Percentiles rank a stretch among this genome's conserved stretches.
Conservation (phyloP, 2,797 vertebrate genomes). For the Psittacula echo region DNA sequence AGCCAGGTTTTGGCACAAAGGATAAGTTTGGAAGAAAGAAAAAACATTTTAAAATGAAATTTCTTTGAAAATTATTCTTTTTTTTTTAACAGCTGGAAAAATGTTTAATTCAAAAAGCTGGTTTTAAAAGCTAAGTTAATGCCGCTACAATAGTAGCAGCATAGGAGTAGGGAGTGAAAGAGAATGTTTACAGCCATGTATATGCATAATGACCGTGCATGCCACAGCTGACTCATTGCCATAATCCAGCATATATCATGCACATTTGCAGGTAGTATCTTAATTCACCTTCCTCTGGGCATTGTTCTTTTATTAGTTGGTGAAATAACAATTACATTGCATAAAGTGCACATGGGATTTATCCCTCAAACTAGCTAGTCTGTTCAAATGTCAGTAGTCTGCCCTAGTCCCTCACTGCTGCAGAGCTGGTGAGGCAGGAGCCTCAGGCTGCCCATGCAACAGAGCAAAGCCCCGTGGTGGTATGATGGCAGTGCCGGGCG, state of each 20-base stretch:
- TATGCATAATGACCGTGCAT: accelerated
- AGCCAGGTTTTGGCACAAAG: neutral
- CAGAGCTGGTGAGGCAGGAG: neutral
- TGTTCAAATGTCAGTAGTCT: neutral
- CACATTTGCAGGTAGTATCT: neutral
- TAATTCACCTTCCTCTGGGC: neutral
- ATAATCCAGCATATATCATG: neutral
- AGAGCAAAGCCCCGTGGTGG: accelerated
- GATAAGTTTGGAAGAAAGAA: neutral
- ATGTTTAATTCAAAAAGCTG: neutral
- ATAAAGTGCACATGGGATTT: neutral
- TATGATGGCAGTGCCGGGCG: accelerated
- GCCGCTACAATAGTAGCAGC: neutral
- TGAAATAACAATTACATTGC: neutral
- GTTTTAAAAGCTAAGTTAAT: neutral
- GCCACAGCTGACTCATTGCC: neutral
- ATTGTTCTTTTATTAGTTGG: neutral
- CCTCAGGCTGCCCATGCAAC: accelerated
- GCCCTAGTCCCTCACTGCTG: accelerated
- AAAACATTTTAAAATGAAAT: neutral
- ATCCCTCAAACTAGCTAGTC: neutral
- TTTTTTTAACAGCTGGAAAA: neutral
- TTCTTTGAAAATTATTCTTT: neutral
- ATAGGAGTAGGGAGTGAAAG: neutral
- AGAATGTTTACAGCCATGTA: neutral